Percentiles rank a stretch among this genome's conserved stretches.
phyloP scores from a whole-genome alignment of 2,113 vertebrate species.

The Pontoporia blainvillei region DNA sequence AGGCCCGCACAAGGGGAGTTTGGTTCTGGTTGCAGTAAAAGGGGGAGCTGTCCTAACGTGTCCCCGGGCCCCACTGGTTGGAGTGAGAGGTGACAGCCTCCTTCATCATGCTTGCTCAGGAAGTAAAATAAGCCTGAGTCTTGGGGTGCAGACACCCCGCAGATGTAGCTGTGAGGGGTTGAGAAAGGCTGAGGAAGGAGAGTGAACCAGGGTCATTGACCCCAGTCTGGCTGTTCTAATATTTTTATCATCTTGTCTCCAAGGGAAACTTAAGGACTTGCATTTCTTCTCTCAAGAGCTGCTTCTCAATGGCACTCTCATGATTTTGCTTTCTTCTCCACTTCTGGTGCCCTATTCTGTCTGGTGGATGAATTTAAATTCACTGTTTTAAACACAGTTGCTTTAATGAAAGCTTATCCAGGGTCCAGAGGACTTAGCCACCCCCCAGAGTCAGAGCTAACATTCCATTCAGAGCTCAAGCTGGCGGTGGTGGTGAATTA shows the following conservation, averaged over 20 bases:
- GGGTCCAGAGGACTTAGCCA: constrained; percentile 46
- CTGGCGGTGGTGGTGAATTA: constrained; percentile 35
- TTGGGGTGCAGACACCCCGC: not conserved
- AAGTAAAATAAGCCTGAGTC: not conserved
- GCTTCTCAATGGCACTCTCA: not conserved
- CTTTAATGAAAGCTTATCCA: constrained; percentile 60
- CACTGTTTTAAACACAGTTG: constrained; percentile 50
- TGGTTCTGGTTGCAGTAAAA: not conserved
- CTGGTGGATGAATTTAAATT: constrained; percentile 42
- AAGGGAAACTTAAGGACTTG: not conserved
- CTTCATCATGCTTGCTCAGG: not conserved
- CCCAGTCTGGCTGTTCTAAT: too few relatives aligned
- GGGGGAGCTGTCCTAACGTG: not conserved
- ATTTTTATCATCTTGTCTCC: not conserved
- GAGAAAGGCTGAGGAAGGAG: not conserved
- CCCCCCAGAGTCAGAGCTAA: constrained; percentile 56
- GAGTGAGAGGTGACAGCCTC: not conserved
- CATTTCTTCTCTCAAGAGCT: not conserved
- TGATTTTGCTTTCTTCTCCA: not conserved
- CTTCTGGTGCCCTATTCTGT: constrained; percentile 42
- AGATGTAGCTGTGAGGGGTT: not conserved
- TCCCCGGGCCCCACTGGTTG: not conserved
- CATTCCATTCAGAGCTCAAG: constrained; percentile 53
- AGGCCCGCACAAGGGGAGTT: not conserved
- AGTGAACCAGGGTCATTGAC: not conserved